phyloP scores from a whole-genome alignment of 92 coral and sea anemone genomes.

The Epizoanthus illoricatus region DNA sequence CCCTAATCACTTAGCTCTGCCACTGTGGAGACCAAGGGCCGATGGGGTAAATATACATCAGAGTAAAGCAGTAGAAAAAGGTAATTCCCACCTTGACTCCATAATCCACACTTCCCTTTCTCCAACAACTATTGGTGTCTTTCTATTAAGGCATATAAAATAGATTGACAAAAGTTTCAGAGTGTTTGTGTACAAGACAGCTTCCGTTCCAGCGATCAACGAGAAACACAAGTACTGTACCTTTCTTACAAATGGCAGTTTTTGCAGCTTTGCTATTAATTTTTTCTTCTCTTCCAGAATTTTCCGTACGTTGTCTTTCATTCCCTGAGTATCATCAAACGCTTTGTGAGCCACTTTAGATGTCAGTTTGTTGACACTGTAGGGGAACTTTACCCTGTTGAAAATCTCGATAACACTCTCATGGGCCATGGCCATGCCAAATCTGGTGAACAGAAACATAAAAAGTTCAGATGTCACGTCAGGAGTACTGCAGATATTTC shows the following conservation, averaged over 20 bases:
- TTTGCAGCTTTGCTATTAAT: constrained; percentile 29
- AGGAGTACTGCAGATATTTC: not conserved
- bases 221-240: not conserved
- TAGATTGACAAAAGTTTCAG: too few species aligned
- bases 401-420: constrained; percentile 36
- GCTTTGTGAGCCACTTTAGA: constrained; percentile 40
- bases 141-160: too few species aligned
- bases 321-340: constrained; percentile 15
- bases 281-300: constrained; percentile 34
- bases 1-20: too few species aligned
- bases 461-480: not conserved
- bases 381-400: constrained; percentile 52
- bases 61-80: too few species aligned
- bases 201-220: too few species aligned
- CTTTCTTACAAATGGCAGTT: constrained; percentile 45
- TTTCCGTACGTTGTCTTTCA: constrained; percentile 32
- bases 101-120: too few species aligned
- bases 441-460: constrained; percentile 6
- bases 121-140: too few species aligned
- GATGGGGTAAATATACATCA: too few species aligned
- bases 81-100: too few species aligned
- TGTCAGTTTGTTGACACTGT: constrained; percentile 43
- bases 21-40: too few species aligned
- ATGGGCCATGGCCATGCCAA: constrained; percentile 55
- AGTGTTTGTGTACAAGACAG: too few species aligned